Conservation (phyloP, 1,140 invertebrate genomes). For the Diorhabda carinulata region DNA sequence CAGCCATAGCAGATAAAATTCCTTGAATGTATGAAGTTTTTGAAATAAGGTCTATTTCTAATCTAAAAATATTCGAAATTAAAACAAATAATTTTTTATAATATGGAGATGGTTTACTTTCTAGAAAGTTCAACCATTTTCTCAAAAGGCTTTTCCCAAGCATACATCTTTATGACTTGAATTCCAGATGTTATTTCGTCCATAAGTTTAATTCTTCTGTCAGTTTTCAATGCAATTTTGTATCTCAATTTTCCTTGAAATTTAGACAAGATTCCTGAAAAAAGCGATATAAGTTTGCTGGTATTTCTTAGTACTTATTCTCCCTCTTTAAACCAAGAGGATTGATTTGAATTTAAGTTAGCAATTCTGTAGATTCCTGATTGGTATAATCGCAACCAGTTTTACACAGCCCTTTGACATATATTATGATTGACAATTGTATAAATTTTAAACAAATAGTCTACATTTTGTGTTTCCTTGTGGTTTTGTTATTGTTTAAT, state of each 20-base stretch:
- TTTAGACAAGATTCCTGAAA: slow-evolving; percentile 62
- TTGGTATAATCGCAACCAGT: no score
- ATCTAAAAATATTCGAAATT: slow-evolving; percentile 44
- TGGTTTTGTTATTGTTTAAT: no score
- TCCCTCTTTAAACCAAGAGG: no score
- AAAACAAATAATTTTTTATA: not conserved
- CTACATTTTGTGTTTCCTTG: no score
- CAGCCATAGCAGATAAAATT: slow-evolving; percentile 61
- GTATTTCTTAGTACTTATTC: no score
- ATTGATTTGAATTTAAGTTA: no score
- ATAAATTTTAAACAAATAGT: no score
- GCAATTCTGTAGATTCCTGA: no score
- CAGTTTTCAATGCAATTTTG: slow-evolving; percentile 67
- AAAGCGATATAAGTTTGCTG: not conserved
- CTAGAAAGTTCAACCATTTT: slow-evolving; percentile 59
- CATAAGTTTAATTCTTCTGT: slow-evolving; percentile 78
- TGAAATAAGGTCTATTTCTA: slow-evolving; percentile 64
- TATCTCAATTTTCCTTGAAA: slow-evolving; percentile 59
- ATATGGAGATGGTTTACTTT: slow-evolving; percentile 43
- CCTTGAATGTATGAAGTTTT: slow-evolving; percentile 68
- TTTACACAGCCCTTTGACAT: no score
- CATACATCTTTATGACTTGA: slow-evolving; percentile 83
- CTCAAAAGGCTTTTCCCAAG: slow-evolving; percentile 76
- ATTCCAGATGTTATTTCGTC: slow-evolving; percentile 72
- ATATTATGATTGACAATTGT: no score